A percentile compares a stretch with the other conserved stretches of the same genome.
Conservation (phyloP, 2,113 vertebrate genomes). For the Passer montanus region DNA sequence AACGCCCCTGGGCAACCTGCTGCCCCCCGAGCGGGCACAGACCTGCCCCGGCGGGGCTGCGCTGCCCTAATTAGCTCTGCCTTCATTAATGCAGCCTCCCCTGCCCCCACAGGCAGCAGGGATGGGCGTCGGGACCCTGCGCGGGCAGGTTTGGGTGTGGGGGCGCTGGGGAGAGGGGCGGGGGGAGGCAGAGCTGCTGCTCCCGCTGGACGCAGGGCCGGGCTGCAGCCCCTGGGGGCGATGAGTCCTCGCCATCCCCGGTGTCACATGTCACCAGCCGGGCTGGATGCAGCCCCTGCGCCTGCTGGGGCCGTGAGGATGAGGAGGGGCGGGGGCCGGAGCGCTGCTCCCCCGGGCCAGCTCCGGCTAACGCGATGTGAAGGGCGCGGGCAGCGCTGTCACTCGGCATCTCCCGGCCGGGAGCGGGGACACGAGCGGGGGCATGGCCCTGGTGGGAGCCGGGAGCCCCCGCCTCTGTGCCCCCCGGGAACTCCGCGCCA, state of each 20-base stretch:
- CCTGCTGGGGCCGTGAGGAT: neutral
- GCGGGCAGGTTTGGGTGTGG: rapidly evolving
- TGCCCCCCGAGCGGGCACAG: neutral
- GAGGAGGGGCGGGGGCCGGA: neutral
- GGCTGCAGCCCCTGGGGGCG: neutral
- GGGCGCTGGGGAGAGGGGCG: neutral
- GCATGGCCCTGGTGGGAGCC: neutral
- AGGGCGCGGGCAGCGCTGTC: neutral
- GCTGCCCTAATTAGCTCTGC: slow-evolving; percentile 32
- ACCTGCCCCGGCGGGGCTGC: neutral
- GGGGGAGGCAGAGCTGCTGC: neutral
- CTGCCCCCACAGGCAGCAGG: rapidly evolving
- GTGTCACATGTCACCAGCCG: neutral
- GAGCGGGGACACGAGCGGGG: neutral
- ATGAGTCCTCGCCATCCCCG: neutral
- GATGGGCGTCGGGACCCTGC: rapidly evolving
- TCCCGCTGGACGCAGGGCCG: no score
- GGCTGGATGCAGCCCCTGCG: neutral
- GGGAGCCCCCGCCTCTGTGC: neutral
- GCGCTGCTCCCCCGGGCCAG: neutral
- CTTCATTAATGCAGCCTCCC: neutral
- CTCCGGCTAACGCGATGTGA: slow-evolving; percentile 23
- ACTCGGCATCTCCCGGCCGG: neutral
- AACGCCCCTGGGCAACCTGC: neutral
- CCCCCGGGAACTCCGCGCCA: neutral